phyloP scores from a whole-genome alignment of 1,140 invertebrate species.

The Eubasilissa regina region DNA sequence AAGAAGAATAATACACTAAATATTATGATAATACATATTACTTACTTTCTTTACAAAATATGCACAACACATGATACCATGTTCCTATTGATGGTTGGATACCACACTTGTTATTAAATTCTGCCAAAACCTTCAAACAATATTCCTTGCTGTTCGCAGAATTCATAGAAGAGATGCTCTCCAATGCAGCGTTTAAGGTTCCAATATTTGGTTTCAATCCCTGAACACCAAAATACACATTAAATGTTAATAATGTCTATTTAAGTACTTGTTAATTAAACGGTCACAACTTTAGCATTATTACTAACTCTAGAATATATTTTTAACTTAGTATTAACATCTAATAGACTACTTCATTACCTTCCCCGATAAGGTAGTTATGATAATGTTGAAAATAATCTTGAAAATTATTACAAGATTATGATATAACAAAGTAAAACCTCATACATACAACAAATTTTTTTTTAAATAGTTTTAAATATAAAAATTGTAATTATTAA shows the following conservation, averaged over 20 bases:
- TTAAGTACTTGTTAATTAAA: too few relatives aligned
- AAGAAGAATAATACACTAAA: background rate
- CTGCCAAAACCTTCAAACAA: conserved; percentile 74
- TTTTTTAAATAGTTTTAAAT: too few relatives aligned
- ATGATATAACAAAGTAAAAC: too few relatives aligned
- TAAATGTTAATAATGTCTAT: background rate
- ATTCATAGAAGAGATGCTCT: conserved; percentile 61
- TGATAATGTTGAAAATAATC: too few relatives aligned
- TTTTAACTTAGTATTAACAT: too few relatives aligned
- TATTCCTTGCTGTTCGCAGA: conserved; percentile 34
- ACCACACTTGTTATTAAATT: conserved; percentile 79
- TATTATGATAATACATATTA: conserved; percentile 19
- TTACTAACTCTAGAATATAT: too few relatives aligned
- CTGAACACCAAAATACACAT: conserved; percentile 67
- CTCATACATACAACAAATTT: too few relatives aligned
- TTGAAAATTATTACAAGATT: too few relatives aligned
- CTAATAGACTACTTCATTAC: too few relatives aligned
- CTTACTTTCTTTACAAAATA: conserved; percentile 76
- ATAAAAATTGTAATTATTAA: too few relatives aligned
- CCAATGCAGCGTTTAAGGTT: conserved; percentile 83
- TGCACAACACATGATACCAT: conserved; percentile 81
- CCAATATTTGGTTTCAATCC: conserved; percentile 77
- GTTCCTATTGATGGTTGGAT: conserved; percentile 82
- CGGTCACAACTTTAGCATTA: too few relatives aligned
- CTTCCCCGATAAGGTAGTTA: too few relatives aligned